These are phyloP conservation scores for Platanista minor DNA, from an alignment of 2,113 vertebrate species.

Conservation along the genomic window DNA sequence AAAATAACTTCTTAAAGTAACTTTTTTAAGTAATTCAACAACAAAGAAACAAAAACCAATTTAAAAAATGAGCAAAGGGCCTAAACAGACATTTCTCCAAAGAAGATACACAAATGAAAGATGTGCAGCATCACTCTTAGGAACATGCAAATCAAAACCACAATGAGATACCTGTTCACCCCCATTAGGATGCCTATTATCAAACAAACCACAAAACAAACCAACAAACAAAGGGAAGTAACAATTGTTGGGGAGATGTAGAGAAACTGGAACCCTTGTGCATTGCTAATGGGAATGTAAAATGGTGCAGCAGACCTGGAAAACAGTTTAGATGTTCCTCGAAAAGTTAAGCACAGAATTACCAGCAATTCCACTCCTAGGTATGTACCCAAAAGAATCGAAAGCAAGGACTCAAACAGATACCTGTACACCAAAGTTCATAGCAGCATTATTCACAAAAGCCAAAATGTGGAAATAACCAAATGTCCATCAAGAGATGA, in stretches of 20 bases:
- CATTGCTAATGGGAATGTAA: not conserved
- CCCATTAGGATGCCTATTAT: not conserved
- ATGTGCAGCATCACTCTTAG: not conserved
- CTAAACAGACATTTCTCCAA: not conserved
- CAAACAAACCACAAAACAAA: not conserved
- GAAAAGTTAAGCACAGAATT: not conserved
- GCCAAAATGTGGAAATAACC: not conserved
- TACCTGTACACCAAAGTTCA: not conserved
- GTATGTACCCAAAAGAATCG: not conserved
- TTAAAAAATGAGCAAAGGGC: not conserved
- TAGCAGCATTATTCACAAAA: not conserved
- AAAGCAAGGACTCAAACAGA: not conserved
- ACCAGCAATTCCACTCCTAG: not conserved
- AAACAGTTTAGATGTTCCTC: not conserved
- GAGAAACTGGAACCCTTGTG: not conserved
- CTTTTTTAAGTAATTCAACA: not conserved
- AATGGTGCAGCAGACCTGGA: not conserved
- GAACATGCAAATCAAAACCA: slow-evolving; percentile 17
- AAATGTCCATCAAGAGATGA: not conserved
- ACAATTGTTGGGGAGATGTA: not conserved
- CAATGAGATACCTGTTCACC: not conserved
- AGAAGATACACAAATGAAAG: not conserved
- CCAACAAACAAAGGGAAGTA: not conserved
- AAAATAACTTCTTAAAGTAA: not conserved
- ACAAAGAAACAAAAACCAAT: not conserved